Evolutionary conservation across 2,888 invertebrate species (phyloP), one percentile per base, ranked within the genome.

Genomic region (Hypsopygia costalis): DNA sequence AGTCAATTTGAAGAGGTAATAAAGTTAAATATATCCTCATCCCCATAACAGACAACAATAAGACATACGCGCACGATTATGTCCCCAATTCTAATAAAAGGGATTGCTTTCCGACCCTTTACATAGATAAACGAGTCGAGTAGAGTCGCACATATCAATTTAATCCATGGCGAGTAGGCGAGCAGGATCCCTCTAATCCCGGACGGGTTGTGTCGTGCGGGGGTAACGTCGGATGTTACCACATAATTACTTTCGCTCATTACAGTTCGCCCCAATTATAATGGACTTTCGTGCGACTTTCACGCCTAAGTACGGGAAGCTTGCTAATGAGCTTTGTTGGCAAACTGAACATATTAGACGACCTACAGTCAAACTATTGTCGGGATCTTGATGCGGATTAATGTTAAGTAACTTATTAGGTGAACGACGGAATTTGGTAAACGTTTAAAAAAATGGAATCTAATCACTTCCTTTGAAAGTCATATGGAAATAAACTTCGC

Each of bases 91-190:
- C 64, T 77, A 81, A 81, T 80, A 83, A 81, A 81, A 77, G 77
- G 77, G 77, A 81, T 77, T 74, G 74, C 69, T 74, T 71, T 63
- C 69, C 74, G 76, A 78, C 76, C 78, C 78, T 82, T 81, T 76
- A 81, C 75, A 74, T 71, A 72, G 72, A 82, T 82, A 80, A 86
- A 79, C 73, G 77, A 77, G 77, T 75, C 69, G 72, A 76, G 71
- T 64, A 62, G 68, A 78, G 72, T 74, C 70, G 69, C 80, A 80
- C 80, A 76, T 81, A 82, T 86, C 79, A 85, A 81, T 85, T 81
- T 87, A 83, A 83, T 81, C 80, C 78, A 62, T 55, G 57, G 63
- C 64, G 70, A 68, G 70, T 67, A 75, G 67, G 69, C 75, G 68
- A 63, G 65, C 62, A 71, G 71, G 74, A 83, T 77, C 78, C 77